Base-by-base conservation (phyloP, 2,888 invertebrate genomes). In the Tachystola acroxantha region DNA sequence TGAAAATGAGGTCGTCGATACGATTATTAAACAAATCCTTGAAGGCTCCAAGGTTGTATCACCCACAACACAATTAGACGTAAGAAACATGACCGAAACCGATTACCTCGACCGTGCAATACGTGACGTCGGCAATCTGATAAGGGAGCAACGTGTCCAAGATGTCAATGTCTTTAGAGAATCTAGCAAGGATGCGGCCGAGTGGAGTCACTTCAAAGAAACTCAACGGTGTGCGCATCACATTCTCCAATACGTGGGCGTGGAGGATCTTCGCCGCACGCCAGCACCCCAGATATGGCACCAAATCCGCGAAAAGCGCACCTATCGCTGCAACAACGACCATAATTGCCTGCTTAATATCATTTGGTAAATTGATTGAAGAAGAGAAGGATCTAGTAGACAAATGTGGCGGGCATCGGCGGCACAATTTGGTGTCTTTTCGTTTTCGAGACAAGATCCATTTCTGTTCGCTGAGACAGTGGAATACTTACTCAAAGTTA, bases 181-280 rank as follows among this genome's bases (percentile, higher is more conserved):
- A 93, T 72, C 93, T 89, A 81, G 91, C 67, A 41, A 95, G 84
- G 55, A 95, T 90, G 53, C 94, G 88, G 69, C 94, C 94, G 48
- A 90, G 56, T 29, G 94, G 94, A 36, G 94, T 94, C 54, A 91
- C 91, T 76, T 95, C 94, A 81, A 93, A 94, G 85, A 94, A 91
- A 63, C 90, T 88, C 84, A 93, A 89, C 37, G 94, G 93, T 60
- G 91, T 89, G 63, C 88, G 88, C 50, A 94, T 66, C 47, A 93
- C 88, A 62, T 89, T 89, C 37, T 64, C 57, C 62, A 94, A 78
- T 69, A 94, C 77, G 32, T 71, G 64, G 45, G 73, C 67, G 81
- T 92, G 92, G 63, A 92, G 79, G 35, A 77, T 61, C 60, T 67
- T 72, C 57, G 94, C 92, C 51, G 94, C 94, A 50, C 86, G 81